Evolutionary conservation across 2,113 vertebrate genomes (phyloP), one percentile per base, ranked within the genome.

Genomic region (Hypomesus transpacificus): DNA sequence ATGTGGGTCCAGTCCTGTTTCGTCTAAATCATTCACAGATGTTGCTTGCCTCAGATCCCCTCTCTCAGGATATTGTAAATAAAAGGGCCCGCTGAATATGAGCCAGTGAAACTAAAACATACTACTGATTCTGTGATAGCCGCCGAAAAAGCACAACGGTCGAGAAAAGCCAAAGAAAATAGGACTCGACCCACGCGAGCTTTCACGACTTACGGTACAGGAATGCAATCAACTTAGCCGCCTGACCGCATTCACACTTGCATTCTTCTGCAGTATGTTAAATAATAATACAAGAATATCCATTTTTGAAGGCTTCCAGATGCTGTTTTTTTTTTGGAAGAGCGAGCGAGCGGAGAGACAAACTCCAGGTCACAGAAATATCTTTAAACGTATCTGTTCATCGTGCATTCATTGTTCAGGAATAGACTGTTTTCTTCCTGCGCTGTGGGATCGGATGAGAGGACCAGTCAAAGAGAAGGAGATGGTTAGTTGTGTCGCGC

Each of bases 11-110:
- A 51, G 62, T 72, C 52, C 62, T 76, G 76, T 70, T 82, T 65
- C 3, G 66, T 82, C 80, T 82, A 62, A 80, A 86, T 88, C 76
- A 82, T 74, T 88, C 74, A 68, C 88, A 91, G 84, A 91, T 91
- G 87, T 90, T 78, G 50, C 68, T 75, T 58, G 21, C 71, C 81
- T 86, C 74, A 77, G 78, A 86, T 77, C 61, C 24, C 51, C n/a
- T 50, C 59, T 51, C 58, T 22, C 24, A 65, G 69, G 73, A 69
- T 70, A 78, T 65, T 80, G 81, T 86, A 87, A 89, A 91, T 84
- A 87, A 78, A 83, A 82, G 61, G 50, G 58, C 52, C 63, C 66
- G 53, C 85, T 74, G 80, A 86, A 80, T 78, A 71, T 53, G 66
- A 77, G 86, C 67, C 81, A 85, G 78, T 80, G 83, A 86, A 90